Percentiles rank a stretch among this genome's conserved stretches.
Evolutionary conservation across 1,140 invertebrate genomes (phyloP).

Genomic region (Zaprionus ornatus): DNA sequence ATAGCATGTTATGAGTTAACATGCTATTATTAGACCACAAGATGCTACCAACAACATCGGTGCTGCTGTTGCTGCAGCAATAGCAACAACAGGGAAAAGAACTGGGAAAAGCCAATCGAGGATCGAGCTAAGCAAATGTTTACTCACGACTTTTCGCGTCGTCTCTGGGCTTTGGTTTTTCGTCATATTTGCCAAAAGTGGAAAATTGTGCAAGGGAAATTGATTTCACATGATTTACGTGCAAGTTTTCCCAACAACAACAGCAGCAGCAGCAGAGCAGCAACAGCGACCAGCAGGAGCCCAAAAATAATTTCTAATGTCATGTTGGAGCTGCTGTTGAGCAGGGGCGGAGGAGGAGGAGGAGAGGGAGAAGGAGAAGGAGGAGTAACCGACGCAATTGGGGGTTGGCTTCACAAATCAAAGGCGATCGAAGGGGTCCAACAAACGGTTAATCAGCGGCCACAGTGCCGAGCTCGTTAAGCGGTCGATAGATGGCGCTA

Average conservation of each 20-base stretch:
- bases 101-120: conserved; percentile 33
- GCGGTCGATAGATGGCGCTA: conserved; percentile 48
- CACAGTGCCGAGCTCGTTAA: conserved; percentile 33
- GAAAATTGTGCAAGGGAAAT: conserved; percentile 78
- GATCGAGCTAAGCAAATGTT: conserved; percentile 66
- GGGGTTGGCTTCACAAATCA: conserved; percentile 40
- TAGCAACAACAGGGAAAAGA: conserved; percentile 22
- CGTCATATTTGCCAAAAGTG: conserved; percentile 77
- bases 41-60: conserved; percentile 69
- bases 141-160: conserved; percentile 66
- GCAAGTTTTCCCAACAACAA: conserved; percentile 53
- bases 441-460: conserved; percentile 54
- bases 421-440: conserved; percentile 20
- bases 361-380: not conserved
- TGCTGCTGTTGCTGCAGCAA: conserved; percentile 24
- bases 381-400: conserved; percentile 7
- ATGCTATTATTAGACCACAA: conserved; percentile 76
- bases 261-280: conserved; percentile 11
- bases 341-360: not conserved
- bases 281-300: conserved; percentile 26
- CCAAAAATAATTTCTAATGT: conserved; percentile 62
- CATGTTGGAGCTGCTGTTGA: conserved; percentile 50
- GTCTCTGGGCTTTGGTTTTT: conserved; percentile 55
- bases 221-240: conserved; percentile 82
- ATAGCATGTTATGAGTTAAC: conserved; percentile 81